Evolutionary conservation across 2,797 vertebrate genomes (phyloP), one percentile per base, ranked within the genome.

Genomic region (Buphagus erythrorhynchus): DNA sequence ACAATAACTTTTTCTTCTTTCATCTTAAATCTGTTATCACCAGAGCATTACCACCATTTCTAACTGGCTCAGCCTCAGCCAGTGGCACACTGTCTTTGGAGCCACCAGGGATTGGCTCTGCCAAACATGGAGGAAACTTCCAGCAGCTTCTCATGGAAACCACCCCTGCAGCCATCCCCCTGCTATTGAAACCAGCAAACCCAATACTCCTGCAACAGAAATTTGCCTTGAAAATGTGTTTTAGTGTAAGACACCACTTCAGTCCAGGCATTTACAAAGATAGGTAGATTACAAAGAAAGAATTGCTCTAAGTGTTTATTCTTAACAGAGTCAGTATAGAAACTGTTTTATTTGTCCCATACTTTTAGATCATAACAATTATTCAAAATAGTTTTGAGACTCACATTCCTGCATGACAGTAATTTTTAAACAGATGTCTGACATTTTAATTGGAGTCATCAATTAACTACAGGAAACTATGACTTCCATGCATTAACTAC

Each of bases 71-170:
- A 22, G 14, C 5, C 11, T 43, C 7, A 26, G 31, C 28, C 66
- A 71, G n/a, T 4, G 6, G 11, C 25, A 33, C 1, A 1, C 29
- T 3, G 1, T 25, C 42, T 46, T 33, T 40, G 29, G 40, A 72
- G 19, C 10, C 24, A 28, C 3, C 24, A 33, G 10, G 8, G 40
- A 46, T 0, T 33, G 8, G 4, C 19, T 63, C 19, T 55, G 42
- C 16, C 2, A 16, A 19, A 29, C 35, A 16, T 1, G 16, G 19
- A 63, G 16, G 13, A 46, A 46, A 2, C 42, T 73, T 40, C 19
- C 13, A 46, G 58, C 20, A 55, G 19, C 10, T 4, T 35, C 24
- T 28, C 31, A 31, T 13, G 48, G 31, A 65, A 63, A 13, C 2
- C 13, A 55, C 5, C 1, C 13, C 10, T 55, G 33, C 13, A 55